Evolutionary conservation across 1,140 invertebrate species (phyloP), one percentile per base, ranked within the genome.

Genomic region (Ylistrum balloti): DNA sequence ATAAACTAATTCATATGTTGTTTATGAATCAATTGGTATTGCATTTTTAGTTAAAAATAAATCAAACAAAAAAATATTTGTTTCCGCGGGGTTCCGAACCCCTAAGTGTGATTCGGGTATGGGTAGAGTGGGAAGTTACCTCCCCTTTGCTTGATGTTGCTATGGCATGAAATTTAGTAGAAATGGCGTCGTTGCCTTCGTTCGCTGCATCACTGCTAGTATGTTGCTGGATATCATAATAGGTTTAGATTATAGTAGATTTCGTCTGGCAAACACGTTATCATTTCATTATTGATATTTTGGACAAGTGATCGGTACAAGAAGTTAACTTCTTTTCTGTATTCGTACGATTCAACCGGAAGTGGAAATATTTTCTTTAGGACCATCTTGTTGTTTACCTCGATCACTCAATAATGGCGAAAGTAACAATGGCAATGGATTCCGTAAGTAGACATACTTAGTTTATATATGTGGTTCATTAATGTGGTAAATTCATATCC

Each of bases 131-230:
- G 20, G 17, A 45, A 17, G 41, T 74, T 74, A 74, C 22, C 56
- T 74, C 56, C 56, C 56, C 56, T 74, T 74, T 74, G 56, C 56
- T 74, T 74, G 56, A 74, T 74, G 56, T 74, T 74, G 56, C 56
- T 74, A 74, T 74, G 56, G 56, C 56, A 74, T 74, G 56, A n/a
- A 28, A 5, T 74, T 28, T 74, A n/a, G n/a, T n/a, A 28, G 15
- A 74, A 74, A 74, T 74, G 56, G 56, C 56, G 56, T 74, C 56
- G 22, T 28, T 7, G 56, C 5, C 22, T 74, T 74, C 56, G 13
- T n/a, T 74, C 56, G 22, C 56, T 28, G 7, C 22, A n/a, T 74
- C 56, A 74, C 56, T 74, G n/a, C 56, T 7, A 28, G 28, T n/a
- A 28, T n/a, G 56, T 74, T 74, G 56, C n/a, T n/a, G 56, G 56